Evolutionary conservation across 2,113 vertebrate species (phyloP).

Genomic region (Pica pica): DNA sequence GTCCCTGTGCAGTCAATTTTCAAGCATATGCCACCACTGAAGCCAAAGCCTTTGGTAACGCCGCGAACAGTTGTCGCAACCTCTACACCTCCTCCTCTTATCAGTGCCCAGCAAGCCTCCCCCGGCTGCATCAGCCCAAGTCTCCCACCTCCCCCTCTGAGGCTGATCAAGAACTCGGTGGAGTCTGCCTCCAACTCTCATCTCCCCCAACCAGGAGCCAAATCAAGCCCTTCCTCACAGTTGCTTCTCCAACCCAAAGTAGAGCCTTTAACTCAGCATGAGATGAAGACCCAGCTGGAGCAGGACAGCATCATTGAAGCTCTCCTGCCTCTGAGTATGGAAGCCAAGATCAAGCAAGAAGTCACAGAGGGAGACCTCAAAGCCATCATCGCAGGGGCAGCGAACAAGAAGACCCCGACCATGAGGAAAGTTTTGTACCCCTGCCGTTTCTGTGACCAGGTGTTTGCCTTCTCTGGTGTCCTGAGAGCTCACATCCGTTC

Average conservation of each 20-base stretch:
- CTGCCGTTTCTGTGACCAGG: constrained; percentile 93
- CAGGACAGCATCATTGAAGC: constrained; percentile 82
- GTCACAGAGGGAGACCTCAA: constrained; percentile 81
- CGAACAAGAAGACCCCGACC: constrained; percentile 70
- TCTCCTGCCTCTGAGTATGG: constrained; percentile 76
- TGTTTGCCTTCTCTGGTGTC: constrained; percentile 88
- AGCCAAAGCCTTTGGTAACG: constrained; percentile 89
- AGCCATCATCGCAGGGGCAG: constrained; percentile 71
- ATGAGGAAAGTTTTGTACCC: constrained; percentile 85
- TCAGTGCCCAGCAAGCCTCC: constrained; percentile 91
- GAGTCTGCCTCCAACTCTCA: constrained; percentile 72
- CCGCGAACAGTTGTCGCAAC: constrained; percentile 86
- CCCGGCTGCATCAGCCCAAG: constrained; percentile 90
- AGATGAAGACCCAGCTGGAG: constrained; percentile 78
- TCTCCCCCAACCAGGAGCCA: constrained; percentile 65
- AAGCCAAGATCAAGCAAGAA: constrained; percentile 83
- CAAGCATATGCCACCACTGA: constrained; percentile 89
- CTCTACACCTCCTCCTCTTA: constrained; percentile 86
- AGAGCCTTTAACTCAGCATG: constrained; percentile 67
- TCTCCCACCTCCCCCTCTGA: constrained; percentile 82
- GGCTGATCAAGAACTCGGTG: constrained; percentile 75
- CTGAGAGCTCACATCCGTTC: constrained; percentile 92
- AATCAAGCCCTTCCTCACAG: constrained; percentile 47
- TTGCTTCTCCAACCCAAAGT: constrained; percentile 60
- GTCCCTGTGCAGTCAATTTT: constrained; percentile 75